Conservation (phyloP, 53 echinoderm and acorn worm genomes). For the Holothuria scabra region DNA sequence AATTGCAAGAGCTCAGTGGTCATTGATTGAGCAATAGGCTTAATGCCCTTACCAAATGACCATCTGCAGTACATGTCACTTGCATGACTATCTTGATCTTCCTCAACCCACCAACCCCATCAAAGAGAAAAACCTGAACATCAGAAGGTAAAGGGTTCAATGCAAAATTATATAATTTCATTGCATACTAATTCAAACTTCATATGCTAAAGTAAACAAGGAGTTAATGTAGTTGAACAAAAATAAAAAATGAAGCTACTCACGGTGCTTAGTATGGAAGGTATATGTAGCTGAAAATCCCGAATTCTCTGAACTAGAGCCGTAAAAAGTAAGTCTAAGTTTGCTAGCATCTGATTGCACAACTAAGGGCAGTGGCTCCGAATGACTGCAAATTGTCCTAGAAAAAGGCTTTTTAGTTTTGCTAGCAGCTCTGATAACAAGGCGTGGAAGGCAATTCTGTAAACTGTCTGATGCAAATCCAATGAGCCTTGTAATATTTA, state of each 20-base stretch:
- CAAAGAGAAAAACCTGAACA: too few species aligned
- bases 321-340: slow-evolving; percentile 81
- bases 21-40: too few species aligned
- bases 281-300: slow-evolving; percentile 87
- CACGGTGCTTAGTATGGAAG: slow-evolving; percentile 72
- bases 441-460: slow-evolving; percentile 66
- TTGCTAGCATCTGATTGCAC: slow-evolving; percentile 87
- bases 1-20: too few species aligned
- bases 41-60: too few species aligned
- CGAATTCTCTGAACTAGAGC: slow-evolving; percentile 52
- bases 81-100: too few species aligned
- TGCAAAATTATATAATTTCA: too few species aligned
- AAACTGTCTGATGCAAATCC: slow-evolving; percentile 54
- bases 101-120: too few species aligned
- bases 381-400: slow-evolving; percentile 44
- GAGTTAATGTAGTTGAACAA: too few species aligned
- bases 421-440: slow-evolving; percentile 65
- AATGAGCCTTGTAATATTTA: slow-evolving; percentile 79
- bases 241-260: background rate
- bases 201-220: too few species aligned
- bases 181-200: too few species aligned
- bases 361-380: slow-evolving; percentile 69
- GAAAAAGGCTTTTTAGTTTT: slow-evolving; percentile 16
- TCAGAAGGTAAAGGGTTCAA: too few species aligned
- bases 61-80: too few species aligned